Evolutionary conservation across 2,113 vertebrate genomes (phyloP), one percentile per base, ranked within the genome.

Genomic region (Hippocampus barbouri): DNA sequence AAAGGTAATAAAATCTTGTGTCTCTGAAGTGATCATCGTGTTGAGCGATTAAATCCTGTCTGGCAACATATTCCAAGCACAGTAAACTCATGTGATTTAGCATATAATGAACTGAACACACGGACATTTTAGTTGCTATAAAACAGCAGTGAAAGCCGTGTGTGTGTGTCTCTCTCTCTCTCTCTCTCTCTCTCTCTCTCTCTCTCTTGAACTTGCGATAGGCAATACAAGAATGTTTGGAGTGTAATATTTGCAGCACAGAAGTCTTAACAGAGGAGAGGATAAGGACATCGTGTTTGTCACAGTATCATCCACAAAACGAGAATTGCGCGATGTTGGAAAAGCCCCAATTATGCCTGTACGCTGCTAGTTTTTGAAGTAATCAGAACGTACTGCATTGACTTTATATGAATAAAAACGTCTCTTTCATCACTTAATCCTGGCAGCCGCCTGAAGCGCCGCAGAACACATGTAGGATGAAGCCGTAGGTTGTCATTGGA

Each of bases 1-100:
- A 69, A 68, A 71, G 72, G 23, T 74, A 79, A 86, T 75, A 23
- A 59, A n/a, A 45, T 65, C n/a, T 65, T 47, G 40, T 65, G 43
- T 65, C 20, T 41, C 30, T 62, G 66, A 53, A 34, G 38, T 69
- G 72, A 41, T 20, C 51, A 3, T 34, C 57, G 68, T 73, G 80
- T 71, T 73, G 20, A 40, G 62, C 38, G 53, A 72, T 27, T 65
- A 47, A 79, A 30, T 67, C 18, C 30, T 40, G 7, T 1, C 27
- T 72, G 67, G 40, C 40, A 62, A 49, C n/a, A 54, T 25, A 63
- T 27, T 68, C 40, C 43, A 62, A 72, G 61, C 63, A 23, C 62
- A 75, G 70, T 45, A 67, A 69, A 75, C 41, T 54, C 56, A 75
- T 68, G 45, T 66, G 51, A 78, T 47, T 41, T 65, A 68, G 63